Conservation (phyloP, 2,797 vertebrate genomes). For the Catostomus latipinnis region DNA sequence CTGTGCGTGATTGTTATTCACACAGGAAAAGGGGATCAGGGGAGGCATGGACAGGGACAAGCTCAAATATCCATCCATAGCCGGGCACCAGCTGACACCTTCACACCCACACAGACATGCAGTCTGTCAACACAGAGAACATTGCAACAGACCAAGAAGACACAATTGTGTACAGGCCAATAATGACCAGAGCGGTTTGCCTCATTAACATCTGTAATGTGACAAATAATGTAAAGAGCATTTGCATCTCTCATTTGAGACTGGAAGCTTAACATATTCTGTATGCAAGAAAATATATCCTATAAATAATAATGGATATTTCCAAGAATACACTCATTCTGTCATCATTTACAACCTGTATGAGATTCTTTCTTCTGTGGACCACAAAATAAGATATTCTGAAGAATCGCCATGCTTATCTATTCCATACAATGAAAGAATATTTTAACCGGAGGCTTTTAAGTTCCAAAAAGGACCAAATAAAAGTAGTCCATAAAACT, state of each 20-base stretch:
- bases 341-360: background rate
- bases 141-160: constrained; percentile 2
- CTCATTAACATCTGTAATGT: background rate
- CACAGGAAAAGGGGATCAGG: constrained; percentile 47
- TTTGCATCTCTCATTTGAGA: background rate
- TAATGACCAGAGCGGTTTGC: background rate
- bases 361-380: background rate
- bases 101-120: constrained; percentile 1
- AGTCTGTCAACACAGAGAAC: constrained; percentile 39
- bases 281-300: too few species aligned
- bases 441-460: background rate
- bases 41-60: constrained; percentile 11
- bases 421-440: background rate
- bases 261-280: background rate
- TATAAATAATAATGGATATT: too few species aligned
- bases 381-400: background rate
- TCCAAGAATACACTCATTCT: background rate
- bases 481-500: background rate
- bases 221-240: background rate
- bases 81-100: constrained; percentile 35
- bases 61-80: constrained; percentile 30
- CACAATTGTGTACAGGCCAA: background rate
- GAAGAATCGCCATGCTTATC: background rate
- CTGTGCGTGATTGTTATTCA: constrained; percentile 19
- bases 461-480: background rate